A percentile compares a stretch with the other conserved stretches of the same genome.
phyloP scores from a whole-genome alignment of 2,797 vertebrate species.

The Streptopelia turtur region DNA sequence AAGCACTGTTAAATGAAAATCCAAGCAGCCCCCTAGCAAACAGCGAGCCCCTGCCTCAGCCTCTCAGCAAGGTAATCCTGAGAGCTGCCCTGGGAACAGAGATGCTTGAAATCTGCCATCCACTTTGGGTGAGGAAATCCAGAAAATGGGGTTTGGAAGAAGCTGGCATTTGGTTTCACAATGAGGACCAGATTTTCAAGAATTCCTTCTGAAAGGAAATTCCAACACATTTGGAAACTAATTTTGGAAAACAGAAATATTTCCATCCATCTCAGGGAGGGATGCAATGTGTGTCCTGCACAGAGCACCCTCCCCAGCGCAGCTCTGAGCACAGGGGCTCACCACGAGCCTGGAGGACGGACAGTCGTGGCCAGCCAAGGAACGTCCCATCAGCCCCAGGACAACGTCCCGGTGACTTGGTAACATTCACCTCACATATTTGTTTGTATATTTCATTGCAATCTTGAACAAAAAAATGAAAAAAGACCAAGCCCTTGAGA shows the following conservation, averaged over 20 bases:
- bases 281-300: background rate
- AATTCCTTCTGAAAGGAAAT: conserved; percentile 54
- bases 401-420: background rate
- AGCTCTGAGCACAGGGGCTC: background rate
- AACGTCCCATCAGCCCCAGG: background rate
- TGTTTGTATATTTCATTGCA: background rate
- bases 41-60: background rate
- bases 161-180: background rate
- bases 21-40: background rate
- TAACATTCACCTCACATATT: background rate
- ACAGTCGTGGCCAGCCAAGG: background rate
- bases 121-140: background rate
- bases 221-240: conserved; percentile 42
- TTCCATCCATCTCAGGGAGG: background rate
- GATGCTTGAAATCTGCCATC: background rate
- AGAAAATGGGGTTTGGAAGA: background rate
- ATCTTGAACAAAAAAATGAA: background rate
- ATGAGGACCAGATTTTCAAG: conserved; percentile 59
- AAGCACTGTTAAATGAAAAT: background rate
- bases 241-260: conserved; percentile 50
- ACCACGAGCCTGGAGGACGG: background rate
- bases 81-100: background rate
- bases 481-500: background rate
- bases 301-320: background rate
- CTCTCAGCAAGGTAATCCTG: background rate